phyloP scores from a whole-genome alignment of 2,113 vertebrate genomes.

The Nothobranchius furzeri region DNA sequence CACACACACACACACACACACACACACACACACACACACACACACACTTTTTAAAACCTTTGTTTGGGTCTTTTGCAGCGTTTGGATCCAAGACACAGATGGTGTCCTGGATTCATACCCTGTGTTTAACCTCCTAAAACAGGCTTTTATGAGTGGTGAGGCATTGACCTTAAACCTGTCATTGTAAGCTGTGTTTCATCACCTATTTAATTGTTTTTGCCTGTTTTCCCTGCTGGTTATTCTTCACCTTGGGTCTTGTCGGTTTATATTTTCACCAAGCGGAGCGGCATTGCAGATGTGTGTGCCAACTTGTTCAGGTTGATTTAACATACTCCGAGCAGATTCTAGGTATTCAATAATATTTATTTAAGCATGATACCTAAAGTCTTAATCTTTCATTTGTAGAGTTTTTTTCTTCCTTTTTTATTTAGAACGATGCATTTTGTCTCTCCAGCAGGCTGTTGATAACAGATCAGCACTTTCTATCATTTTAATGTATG shows the following conservation, averaged over 20 bases:
- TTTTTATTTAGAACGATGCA: neutral
- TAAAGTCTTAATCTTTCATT: neutral
- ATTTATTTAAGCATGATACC: neutral
- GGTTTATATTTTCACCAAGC: neutral
- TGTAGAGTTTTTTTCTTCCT: neutral
- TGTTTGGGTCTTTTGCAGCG: constrained; percentile 30
- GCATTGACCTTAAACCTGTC: constrained; percentile 27
- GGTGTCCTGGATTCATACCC: constrained; percentile 44
- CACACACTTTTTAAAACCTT: constrained; percentile 27
- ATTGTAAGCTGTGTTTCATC: constrained; percentile 14
- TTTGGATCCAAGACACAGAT: constrained; percentile 55
- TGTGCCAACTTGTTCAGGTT: neutral
- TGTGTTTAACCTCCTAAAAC: constrained; percentile 28
- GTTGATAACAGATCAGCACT: too few species aligned
- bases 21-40: constrained; percentile 26
- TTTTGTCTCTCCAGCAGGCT: too few species aligned
- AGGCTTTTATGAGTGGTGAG: constrained; percentile 30
- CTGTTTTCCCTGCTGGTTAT: constrained; percentile 4
- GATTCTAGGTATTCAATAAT: neutral
- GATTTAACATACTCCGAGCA: neutral
- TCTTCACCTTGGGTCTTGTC: neutral
- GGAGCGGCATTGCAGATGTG: neutral
- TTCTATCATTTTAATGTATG: too few species aligned
- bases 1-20: constrained; percentile 32
- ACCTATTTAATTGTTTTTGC: constrained; percentile 8